phyloP scores from a whole-genome alignment of 92 coral and sea anemone genomes.

The Diadumene lineata region DNA sequence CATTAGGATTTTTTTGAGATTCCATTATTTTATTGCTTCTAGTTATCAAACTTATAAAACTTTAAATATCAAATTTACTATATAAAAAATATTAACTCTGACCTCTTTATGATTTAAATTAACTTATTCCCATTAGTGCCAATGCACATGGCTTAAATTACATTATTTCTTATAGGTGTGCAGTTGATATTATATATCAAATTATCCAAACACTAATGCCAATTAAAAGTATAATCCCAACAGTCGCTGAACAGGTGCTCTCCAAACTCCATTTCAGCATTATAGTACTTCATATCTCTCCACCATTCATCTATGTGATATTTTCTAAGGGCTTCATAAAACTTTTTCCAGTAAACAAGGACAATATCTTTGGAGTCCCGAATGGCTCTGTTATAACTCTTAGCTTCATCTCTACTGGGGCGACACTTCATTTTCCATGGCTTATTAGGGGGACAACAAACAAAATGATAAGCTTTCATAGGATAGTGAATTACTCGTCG shows the following conservation, averaged over 20 bases:
- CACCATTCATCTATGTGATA: conserved; percentile 77
- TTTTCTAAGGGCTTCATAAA: conserved; percentile 61
- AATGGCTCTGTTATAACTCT: conserved; percentile 52
- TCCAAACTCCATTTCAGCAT: conserved; percentile 48
- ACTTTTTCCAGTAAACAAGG: conserved; percentile 72
- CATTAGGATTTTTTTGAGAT: too few species aligned
- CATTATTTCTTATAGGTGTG: too few species aligned
- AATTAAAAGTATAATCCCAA: conserved; percentile 2
- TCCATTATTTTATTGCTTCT: too few species aligned
- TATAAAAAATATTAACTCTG: too few species aligned
- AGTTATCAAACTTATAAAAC: too few species aligned
- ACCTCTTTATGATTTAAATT: too few species aligned
- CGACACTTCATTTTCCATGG: conserved; percentile 77
- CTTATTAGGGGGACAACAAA: conserved; percentile 64
- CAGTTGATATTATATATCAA: too few species aligned
- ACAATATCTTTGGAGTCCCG: conserved; percentile 44
- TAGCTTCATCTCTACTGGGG: conserved; percentile 76
- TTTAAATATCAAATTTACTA: too few species aligned
- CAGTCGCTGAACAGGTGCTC: conserved; percentile 22
- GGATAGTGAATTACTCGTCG: conserved; percentile 64
- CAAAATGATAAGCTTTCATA: conserved; percentile 72
- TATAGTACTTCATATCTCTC: conserved; percentile 51
- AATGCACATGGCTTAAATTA: too few species aligned
- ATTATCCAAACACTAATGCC: too few species aligned
- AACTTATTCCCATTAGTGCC: too few species aligned